Evolutionary conservation across 2,797 vertebrate genomes (phyloP).

Genomic region (Ara ararauna): DNA sequence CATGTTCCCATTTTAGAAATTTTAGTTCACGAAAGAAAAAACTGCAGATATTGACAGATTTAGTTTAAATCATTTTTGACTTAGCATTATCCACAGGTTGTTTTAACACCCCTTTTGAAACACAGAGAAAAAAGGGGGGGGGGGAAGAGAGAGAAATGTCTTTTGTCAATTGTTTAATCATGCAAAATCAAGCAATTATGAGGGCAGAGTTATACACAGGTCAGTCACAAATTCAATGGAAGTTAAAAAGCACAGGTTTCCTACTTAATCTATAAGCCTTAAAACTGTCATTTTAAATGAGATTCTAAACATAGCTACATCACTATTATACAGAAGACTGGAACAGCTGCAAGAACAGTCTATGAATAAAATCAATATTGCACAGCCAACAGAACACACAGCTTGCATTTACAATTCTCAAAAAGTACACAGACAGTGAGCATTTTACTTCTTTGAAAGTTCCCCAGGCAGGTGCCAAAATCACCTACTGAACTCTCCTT

Average conservation of each 20-base stretch:
- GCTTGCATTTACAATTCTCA: slow-evolving; percentile 6
- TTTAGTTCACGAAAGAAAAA: not conserved
- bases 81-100: not conserved
- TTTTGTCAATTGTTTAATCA: not conserved
- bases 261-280: not conserved
- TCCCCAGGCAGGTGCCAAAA: not conserved
- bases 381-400: slow-evolving; percentile 15
- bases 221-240: not conserved
- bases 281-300: not conserved
- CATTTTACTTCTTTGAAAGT: not conserved
- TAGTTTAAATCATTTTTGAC: not conserved
- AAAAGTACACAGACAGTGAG: not conserved
- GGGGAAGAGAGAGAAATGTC: not conserved
- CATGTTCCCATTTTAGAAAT: not conserved
- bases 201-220: not conserved
- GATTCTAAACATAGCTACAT: not conserved
- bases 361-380: not conserved
- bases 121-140: not conserved
- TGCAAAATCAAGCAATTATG: not conserved
- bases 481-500: not conserved
- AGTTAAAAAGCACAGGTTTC: not conserved
- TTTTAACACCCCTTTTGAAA: not conserved
- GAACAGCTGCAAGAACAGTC: not conserved
- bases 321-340: not conserved
- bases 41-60: not conserved